These are phyloP conservation scores for Octodonta nipae DNA, from an alignment of 2,888 invertebrate genomes.

Conservation along the genomic window DNA sequence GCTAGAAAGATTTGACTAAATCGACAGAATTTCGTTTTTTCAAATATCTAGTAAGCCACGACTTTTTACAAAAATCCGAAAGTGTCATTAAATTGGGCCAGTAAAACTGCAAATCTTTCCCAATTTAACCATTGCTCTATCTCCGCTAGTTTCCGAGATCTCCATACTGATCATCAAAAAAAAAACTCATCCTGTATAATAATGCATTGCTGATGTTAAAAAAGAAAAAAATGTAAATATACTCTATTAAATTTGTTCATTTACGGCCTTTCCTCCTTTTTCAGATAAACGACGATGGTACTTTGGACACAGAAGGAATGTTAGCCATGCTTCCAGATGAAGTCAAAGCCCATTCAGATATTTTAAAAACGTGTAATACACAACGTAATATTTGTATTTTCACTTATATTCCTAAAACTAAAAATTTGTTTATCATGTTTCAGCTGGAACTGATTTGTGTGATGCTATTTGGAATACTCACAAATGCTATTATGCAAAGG, in stretches of 20 bases:
- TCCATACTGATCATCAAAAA: too few species aligned
- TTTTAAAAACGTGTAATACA: conserved; percentile 22
- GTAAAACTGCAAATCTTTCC: too few species aligned
- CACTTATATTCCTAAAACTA: too few species aligned
- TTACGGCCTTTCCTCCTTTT: conserved; percentile 14
- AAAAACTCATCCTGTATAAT: too few species aligned
- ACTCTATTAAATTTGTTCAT: conserved; percentile 2
- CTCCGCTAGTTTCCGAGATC: too few species aligned
- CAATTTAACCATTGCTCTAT: too few species aligned
- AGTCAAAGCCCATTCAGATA: conserved; percentile 12
- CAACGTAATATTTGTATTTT: conserved; percentile 17
- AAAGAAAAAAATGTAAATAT: background rate
- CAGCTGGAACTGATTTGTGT: conserved; percentile 19
- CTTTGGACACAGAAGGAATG: conserved; percentile 25
- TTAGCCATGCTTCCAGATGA: conserved; percentile 26
- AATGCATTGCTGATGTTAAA: too few species aligned
- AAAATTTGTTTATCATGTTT: conserved; percentile 6
- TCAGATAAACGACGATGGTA: conserved; percentile 23
- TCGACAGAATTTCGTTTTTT: too few species aligned
- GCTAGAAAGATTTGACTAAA: too few species aligned
- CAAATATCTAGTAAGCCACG: too few species aligned
- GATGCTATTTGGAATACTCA: conserved; percentile 23
- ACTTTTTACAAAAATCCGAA: too few species aligned
- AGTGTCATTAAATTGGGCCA: too few species aligned
- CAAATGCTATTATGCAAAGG: conserved; percentile 21